Percentiles rank a stretch among this genome's conserved stretches.
Conservation (phyloP, 2,113 vertebrate species). For the Oreochromis niloticus region DNA sequence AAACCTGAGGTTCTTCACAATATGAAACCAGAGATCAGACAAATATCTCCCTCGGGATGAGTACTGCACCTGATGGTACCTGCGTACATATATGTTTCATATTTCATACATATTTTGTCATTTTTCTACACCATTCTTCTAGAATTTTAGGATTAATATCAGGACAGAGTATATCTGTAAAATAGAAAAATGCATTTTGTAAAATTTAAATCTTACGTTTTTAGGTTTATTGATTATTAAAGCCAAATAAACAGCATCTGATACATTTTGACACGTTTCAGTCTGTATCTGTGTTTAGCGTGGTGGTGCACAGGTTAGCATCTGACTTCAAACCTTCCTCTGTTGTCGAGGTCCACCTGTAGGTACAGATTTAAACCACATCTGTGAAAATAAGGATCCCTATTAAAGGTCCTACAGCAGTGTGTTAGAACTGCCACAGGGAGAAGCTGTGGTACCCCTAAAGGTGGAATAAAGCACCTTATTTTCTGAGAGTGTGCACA, state of each 20-base stretch:
- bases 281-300: not conserved
- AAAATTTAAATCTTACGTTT: not conserved
- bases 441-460: not conserved
- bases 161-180: accelerated
- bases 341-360: not conserved
- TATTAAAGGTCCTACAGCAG: not conserved
- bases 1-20: accelerated
- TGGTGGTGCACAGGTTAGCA: not conserved
- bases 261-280: not conserved
- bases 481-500: not conserved
- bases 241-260: not conserved
- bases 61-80: not conserved
- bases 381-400: not conserved
- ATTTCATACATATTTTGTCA: not conserved
- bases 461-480: not conserved
- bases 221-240: not conserved
- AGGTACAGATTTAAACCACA: not conserved
- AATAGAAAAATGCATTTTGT: not conserved
- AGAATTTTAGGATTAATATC: not conserved
- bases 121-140: not conserved
- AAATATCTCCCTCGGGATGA: not conserved
- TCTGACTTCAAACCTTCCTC: not conserved
- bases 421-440: not conserved
- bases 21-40: accelerated
- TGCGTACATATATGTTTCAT: not conserved